These are phyloP conservation scores for Aphodius sticticus DNA, from an alignment of 2,888 invertebrate species.

Conservation along the genomic window DNA sequence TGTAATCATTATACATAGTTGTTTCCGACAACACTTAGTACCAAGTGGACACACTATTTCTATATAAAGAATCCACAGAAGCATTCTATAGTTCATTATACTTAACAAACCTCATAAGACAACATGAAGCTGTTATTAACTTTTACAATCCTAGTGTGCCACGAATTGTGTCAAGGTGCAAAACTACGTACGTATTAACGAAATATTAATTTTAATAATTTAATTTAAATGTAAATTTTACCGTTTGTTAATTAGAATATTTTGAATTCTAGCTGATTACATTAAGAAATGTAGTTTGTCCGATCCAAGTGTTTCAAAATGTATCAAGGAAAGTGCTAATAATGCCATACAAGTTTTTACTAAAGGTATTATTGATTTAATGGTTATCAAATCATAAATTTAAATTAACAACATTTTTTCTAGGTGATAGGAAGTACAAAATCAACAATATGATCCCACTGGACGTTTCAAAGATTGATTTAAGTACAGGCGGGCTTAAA, in stretches of 20 bases:
- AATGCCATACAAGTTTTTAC: not conserved
- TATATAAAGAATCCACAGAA: not conserved
- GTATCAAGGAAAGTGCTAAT: constrained; percentile 13
- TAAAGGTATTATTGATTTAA: constrained; percentile 5
- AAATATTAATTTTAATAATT: not conserved
- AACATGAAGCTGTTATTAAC: not conserved
- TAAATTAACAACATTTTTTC: not conserved
- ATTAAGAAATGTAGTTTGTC: constrained; percentile 10
- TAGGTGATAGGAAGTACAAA: not conserved
- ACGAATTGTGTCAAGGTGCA: constrained; percentile 6
- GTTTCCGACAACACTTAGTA: not conserved
- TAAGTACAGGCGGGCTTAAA: not conserved
- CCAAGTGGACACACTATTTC: not conserved
- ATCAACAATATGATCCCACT: not conserved
- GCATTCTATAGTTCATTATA: not conserved
- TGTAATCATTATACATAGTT: not conserved
- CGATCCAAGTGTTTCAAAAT: constrained; percentile 5
- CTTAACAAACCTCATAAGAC: not conserved
- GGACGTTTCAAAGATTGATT: not conserved
- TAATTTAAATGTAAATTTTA: not conserved
- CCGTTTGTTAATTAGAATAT: too few species aligned
- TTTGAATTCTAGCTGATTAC: constrained; percentile 4
- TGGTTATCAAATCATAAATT: not conserved
- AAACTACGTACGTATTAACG: constrained; percentile 13
- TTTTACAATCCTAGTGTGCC: not conserved